These are phyloP conservation scores for Neosilurus mollespiculum DNA, from an alignment of 2,797 vertebrate genomes.

Conservation along the genomic window DNA sequence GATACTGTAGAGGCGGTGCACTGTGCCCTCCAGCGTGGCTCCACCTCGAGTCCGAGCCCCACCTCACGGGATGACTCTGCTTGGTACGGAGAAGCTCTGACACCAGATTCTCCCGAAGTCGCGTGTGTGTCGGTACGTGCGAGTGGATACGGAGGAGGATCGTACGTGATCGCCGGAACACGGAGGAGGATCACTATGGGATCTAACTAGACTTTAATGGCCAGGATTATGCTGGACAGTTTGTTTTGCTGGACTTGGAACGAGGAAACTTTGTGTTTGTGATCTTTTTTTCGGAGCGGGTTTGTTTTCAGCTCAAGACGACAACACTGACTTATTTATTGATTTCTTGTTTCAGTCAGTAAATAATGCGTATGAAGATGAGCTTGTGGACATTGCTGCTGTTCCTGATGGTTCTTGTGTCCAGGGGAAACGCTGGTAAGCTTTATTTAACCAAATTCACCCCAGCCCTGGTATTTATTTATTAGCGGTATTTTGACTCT, in stretches of 20 bases:
- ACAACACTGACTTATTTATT: background rate
- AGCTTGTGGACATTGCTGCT: background rate
- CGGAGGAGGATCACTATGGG: background rate
- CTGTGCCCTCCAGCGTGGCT: background rate
- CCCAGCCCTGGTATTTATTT: background rate
- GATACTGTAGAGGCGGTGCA: background rate
- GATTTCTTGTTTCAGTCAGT: background rate
- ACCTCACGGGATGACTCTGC: background rate
- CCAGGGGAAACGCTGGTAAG: conserved; percentile 36
- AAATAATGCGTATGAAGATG: background rate
- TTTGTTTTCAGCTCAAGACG: background rate
- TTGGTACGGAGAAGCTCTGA: background rate
- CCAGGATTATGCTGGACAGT: too few species aligned
- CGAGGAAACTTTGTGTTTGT: background rate
- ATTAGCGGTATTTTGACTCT: background rate
- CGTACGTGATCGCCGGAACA: too few species aligned
- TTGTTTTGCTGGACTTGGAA: background rate
- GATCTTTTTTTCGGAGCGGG: background rate
- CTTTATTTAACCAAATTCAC: background rate
- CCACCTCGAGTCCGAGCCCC: background rate
- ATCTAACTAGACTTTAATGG: too few species aligned
- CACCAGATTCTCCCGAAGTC: too few species aligned
- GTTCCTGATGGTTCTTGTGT: background rate
- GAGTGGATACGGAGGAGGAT: background rate
- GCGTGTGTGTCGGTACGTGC: background rate